Evolutionary conservation across 1,140 invertebrate species (phyloP).

Genomic region (Oedothorax gibbosus): DNA sequence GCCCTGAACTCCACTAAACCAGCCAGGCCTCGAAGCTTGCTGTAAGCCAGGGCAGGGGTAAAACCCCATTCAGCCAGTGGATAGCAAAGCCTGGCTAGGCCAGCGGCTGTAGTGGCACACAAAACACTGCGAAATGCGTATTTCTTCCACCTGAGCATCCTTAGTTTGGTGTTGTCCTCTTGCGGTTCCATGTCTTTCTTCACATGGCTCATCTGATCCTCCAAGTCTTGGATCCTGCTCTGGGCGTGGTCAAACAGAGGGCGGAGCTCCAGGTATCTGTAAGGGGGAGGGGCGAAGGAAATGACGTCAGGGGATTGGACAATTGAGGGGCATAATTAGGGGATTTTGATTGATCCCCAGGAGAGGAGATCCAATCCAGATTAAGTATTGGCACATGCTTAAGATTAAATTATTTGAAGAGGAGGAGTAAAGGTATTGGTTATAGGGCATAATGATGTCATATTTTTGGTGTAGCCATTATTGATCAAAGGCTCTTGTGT

Average conservation of each 20-base stretch:
- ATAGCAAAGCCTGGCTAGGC: slow-evolving; percentile 38
- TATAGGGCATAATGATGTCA: too few species aligned
- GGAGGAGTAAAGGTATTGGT: too few species aligned
- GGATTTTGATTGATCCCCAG: too few species aligned
- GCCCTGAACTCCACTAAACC: slow-evolving; percentile 30
- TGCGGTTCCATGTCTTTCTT: slow-evolving; percentile 72
- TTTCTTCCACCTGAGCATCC: slow-evolving; percentile 76
- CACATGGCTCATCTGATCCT: slow-evolving; percentile 67
- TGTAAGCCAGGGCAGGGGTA: slow-evolving; percentile 31
- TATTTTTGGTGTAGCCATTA: too few species aligned
- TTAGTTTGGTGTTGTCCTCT: slow-evolving; percentile 81
- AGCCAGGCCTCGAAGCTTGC: slow-evolving; percentile 30
- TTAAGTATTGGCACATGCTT: too few species aligned
- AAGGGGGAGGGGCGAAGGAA: slow-evolving; percentile 3
- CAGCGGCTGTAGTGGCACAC: slow-evolving; percentile 25
- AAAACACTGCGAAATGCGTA: slow-evolving; percentile 33
- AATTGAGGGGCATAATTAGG: too few species aligned
- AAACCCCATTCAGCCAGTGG: slow-evolving; percentile 21
- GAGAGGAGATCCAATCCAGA: too few species aligned
- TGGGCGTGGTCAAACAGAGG: slow-evolving; percentile 67
- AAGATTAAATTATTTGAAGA: too few species aligned
- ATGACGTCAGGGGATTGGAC: too few species aligned
- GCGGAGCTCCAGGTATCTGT: slow-evolving; percentile 68
- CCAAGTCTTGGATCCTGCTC: slow-evolving; percentile 64
- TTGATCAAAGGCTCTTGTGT: too few species aligned